Evolutionary conservation across 2,113 vertebrate species (phyloP).

Genomic region (Mormyrus lacerda): DNA sequence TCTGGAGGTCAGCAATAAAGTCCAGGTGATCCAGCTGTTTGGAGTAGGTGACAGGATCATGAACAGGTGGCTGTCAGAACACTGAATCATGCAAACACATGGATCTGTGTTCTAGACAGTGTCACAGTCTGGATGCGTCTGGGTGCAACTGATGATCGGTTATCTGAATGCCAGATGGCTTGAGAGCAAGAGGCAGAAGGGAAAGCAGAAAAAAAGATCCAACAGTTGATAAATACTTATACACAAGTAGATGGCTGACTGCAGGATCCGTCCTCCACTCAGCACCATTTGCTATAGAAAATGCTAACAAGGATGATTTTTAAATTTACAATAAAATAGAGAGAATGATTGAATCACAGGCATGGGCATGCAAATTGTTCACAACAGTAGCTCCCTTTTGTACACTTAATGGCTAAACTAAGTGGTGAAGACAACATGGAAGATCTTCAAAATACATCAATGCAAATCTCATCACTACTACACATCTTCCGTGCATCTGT

Average conservation of each 20-base stretch:
- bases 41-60: background rate
- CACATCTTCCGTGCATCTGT: background rate
- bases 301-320: background rate
- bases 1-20: background rate
- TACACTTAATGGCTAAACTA: background rate
- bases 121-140: background rate
- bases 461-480: background rate
- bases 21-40: background rate
- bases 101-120: slow-evolving; percentile 3
- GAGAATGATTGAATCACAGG: background rate
- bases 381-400: background rate
- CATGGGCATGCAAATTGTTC: background rate
- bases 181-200: slow-evolving; percentile 1
- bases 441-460: background rate
- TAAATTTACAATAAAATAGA: background rate
- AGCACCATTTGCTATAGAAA: background rate
- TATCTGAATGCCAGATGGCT: background rate
- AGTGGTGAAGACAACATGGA: background rate
- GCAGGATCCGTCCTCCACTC: background rate
- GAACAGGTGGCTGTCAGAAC: background rate
- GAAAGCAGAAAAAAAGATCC: background rate
- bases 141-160: background rate
- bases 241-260: background rate
- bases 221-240: background rate
- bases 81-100: slow-evolving; percentile 6